Evolutionary conservation across 2,888 invertebrate species (phyloP).

Genomic region (Lysandra coridon): DNA sequence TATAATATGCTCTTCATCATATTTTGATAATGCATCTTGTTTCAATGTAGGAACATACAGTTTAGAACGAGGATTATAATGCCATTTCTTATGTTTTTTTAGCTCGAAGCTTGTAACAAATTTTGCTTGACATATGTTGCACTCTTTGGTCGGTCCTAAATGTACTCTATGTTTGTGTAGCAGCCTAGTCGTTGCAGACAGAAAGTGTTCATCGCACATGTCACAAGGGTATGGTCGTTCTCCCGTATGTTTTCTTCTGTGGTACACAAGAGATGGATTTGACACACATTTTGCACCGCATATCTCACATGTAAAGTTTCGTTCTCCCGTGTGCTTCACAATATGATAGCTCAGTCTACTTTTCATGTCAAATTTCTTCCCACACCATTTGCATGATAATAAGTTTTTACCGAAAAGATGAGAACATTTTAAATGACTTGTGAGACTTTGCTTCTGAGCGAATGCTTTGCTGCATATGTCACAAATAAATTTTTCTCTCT

Average conservation of each 20-base stretch:
- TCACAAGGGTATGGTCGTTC: constrained; percentile 67
- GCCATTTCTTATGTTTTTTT: constrained; percentile 58
- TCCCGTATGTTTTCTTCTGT: constrained; percentile 66
- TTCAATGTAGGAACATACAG: constrained; percentile 46
- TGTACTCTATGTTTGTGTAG: constrained; percentile 63
- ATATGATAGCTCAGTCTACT: constrained; percentile 62
- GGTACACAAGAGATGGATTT: constrained; percentile 60
- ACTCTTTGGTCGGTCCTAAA: constrained; percentile 60
- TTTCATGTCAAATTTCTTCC: constrained; percentile 62
- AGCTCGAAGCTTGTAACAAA: constrained; percentile 56
- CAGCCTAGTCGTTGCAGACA: constrained; percentile 64
- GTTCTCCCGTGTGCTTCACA: constrained; percentile 66
- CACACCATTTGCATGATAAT: constrained; percentile 62
- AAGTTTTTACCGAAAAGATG: constrained; percentile 60
- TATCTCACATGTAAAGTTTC: constrained; percentile 59
- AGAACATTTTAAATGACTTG: constrained; percentile 58
- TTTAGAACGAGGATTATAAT: constrained; percentile 65
- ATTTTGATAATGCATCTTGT: not conserved
- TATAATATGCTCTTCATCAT: not conserved
- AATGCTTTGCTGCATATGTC: constrained; percentile 65
- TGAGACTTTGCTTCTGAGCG: constrained; percentile 55
- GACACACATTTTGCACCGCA: constrained; percentile 67
- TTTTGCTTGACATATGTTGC: constrained; percentile 58
- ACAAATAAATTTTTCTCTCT: constrained; percentile 55
- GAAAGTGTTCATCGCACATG: constrained; percentile 61